These are phyloP conservation scores for Urosaurus nigricauda DNA, from an alignment of 2,797 vertebrate species.

Conservation along the genomic window DNA sequence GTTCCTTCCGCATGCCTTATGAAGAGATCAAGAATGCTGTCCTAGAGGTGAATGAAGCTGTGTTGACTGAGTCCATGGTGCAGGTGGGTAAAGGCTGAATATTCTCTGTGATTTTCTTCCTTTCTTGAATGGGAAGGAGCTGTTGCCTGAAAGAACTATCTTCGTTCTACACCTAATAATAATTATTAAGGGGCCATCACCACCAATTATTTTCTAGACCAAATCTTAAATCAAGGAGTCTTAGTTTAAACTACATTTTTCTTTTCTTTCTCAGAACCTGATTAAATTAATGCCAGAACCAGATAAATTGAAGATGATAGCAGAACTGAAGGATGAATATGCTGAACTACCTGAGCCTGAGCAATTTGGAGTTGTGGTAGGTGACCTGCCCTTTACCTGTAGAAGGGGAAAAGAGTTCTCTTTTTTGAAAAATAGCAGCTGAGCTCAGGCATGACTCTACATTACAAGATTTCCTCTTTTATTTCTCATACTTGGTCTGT, in stretches of 20 bases:
- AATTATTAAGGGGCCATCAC: not conserved
- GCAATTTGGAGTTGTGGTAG: conserved; percentile 90
- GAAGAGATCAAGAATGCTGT: conserved; percentile 87
- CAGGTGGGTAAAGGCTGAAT: conserved; percentile 77
- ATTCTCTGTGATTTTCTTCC: not conserved
- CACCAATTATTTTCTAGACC: not conserved
- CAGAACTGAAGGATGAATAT: conserved; percentile 88
- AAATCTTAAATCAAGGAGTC: not conserved
- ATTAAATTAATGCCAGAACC: conserved; percentile 85
- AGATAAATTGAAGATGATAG: conserved; percentile 83
- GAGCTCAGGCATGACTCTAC: not conserved
- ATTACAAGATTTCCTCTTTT: not conserved
- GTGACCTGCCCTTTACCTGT: conserved; percentile 46
- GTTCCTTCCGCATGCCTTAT: conserved; percentile 88
- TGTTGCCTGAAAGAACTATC: not conserved
- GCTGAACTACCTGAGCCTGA: conserved; percentile 89
- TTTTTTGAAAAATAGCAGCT: not conserved
- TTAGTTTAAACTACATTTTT: not conserved
- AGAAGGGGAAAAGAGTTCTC: not conserved
- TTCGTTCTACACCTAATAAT: not conserved
- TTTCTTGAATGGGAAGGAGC: not conserved
- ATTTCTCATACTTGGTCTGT: not conserved
- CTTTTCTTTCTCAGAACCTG: conserved; percentile 81
- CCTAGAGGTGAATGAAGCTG: conserved; percentile 86
- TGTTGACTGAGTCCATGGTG: conserved; percentile 87